A percentile compares a stretch with the other conserved stretches of the same genome.
Conservation (phyloP, 1,140 invertebrate species). For the Lamellibrachia luymesi region DNA sequence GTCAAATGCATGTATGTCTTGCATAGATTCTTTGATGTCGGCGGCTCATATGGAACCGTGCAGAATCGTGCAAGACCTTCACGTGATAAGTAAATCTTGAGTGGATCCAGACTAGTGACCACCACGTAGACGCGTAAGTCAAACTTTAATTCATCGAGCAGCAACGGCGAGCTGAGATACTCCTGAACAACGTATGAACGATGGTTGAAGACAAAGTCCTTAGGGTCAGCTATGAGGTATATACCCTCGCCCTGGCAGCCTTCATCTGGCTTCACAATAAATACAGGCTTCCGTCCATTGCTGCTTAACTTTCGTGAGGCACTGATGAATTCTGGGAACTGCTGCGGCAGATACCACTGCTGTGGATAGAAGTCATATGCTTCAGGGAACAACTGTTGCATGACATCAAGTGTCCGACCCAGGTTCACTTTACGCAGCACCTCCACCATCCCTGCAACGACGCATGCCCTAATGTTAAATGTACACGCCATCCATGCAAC, state of each 20-base stretch:
- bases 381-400: conserved; percentile 57
- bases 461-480: background rate
- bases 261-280: conserved; percentile 60
- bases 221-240: conserved; percentile 56
- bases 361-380: conserved; percentile 61
- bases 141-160: conserved; percentile 60
- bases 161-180: conserved; percentile 57
- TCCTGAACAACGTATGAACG: conserved; percentile 45
- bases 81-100: conserved; percentile 59
- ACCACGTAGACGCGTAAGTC: conserved; percentile 61
- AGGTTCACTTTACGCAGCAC: conserved; percentile 59
- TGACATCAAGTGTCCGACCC: conserved; percentile 56
- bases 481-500: background rate
- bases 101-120: conserved; percentile 57
- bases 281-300: conserved; percentile 41
- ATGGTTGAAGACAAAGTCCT: conserved; percentile 40
- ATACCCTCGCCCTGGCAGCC: conserved; percentile 62
- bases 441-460: conserved; percentile 56
- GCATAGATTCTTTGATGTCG: conserved; percentile 53
- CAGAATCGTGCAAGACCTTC: conserved; percentile 60
- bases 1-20: conserved; percentile 61
- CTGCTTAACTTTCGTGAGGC: conserved; percentile 32
- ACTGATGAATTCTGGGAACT: conserved; percentile 52
- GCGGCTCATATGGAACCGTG: conserved; percentile 57
- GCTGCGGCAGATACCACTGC: conserved; percentile 60